Evolutionary conservation across 2,113 vertebrate species (phyloP).

Genomic region (Jacana jacana): DNA sequence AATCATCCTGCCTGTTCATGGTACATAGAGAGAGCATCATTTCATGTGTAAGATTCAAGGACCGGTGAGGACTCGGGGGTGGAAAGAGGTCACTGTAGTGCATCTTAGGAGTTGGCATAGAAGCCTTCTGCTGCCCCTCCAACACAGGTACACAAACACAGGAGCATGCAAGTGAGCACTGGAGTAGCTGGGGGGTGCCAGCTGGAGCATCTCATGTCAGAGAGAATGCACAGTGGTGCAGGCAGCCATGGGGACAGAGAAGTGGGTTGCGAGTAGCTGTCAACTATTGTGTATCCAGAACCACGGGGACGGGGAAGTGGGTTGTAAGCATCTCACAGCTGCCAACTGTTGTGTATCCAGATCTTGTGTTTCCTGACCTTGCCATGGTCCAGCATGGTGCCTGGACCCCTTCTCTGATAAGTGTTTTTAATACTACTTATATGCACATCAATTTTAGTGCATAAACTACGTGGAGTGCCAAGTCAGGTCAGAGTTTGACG

Average conservation of each 20-base stretch:
- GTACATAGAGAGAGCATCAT: fast-evolving
- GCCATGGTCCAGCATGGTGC: not conserved
- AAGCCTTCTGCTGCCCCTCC: not conserved
- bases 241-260: not conserved
- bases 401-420: not conserved
- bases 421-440: not conserved
- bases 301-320: not conserved
- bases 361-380: not conserved
- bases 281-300: not conserved
- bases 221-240: not conserved
- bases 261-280: not conserved
- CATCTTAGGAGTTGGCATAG: not conserved
- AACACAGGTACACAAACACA: not conserved
- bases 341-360: not conserved
- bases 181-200: not conserved
- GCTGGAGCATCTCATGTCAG: not conserved
- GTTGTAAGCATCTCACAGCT: not conserved
- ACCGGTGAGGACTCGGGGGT: not conserved
- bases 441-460: not conserved
- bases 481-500: not conserved
- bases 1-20: not conserved
- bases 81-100: fast-evolving
- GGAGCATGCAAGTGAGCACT: not conserved
- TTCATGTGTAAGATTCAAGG: fast-evolving
- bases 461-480: not conserved